Base-by-base conservation (phyloP, 2,888 invertebrate genomes). In the Ashinkailepas kermadecensis region DNA sequence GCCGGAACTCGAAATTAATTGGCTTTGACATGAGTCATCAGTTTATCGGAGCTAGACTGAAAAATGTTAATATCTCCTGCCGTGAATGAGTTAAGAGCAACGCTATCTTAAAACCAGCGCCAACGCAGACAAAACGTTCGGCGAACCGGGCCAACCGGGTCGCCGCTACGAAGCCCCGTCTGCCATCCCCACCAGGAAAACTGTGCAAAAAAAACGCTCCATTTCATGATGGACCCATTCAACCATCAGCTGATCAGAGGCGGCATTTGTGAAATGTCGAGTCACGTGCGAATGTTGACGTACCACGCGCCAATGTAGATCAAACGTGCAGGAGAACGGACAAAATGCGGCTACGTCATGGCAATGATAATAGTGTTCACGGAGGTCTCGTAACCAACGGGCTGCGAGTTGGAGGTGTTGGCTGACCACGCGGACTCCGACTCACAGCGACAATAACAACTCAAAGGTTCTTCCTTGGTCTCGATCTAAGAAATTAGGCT, bases 211-310 rank as follows among this genome's bases (percentile, higher is more conserved):
- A 78, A 39, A 39, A 54, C 56, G 13, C 78, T 21, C 56, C 78
- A 56, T 67, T 78, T 78, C 78, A n/a, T 78, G 74, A 74, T 74
- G 74, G 54, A 54, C 54, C 56, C 78, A 56, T 78, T 78, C 78
- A 78, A 78, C 78, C 7, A 56, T 78, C 78, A 78, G 78, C 78
- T 78, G 78, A 78, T 78, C 78, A 21, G 56, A 39, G 25, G 25
- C 25, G n/a, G 67, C 13, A 67, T 67, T 67, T 25, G 67, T 67
- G 25, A 67, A 67, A 25, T 25, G 25, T n/a, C 67, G 13, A 25
- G 67, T 67, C 67, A 67, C 67, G 67, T 67, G 67, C 67, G n/a
- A 25, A 65, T 65, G 67, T 67, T 67, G 67, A 67, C n/a, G n/a
- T 13, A 25, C 25, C 15, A 8, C 54, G n/a, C 78, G 54, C 56